Base-by-base conservation (phyloP, 2,797 vertebrate species). In the Galagoides demidoff region DNA sequence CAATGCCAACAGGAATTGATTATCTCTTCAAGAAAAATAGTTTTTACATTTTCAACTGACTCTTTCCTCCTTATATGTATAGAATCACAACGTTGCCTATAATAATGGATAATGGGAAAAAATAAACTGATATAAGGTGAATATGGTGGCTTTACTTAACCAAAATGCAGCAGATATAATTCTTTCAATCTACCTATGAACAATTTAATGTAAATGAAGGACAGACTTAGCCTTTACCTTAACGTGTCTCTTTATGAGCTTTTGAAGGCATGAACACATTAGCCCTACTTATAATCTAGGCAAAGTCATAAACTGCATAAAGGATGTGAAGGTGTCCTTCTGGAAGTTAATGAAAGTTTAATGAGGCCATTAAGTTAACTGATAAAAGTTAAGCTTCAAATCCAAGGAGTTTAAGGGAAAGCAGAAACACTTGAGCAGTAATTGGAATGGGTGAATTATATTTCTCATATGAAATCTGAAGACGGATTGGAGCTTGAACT, bases 271-370 rank as follows among this genome's bases (percentile, higher is more conserved):
- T 81, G 34, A 84, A 89, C 27, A 66, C 19, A 71, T 16, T 70
- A 84, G 85, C 12, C 73, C 87, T 61, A 90, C 20, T 34, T 49
- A 49, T 37, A 66, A 84, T 73, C 34, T 76, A 92, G 23, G 45
- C 76, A 64, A 96, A 95, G 31, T 74, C 5, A 77, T 64, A 39
- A 85, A 73, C 4, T 76, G 25, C 61, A 84, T 92, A 70, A 94
- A 90, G 39, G 61, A 49, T 63, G 64, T 34, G 8, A 78, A 45
- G 10, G 25, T 94, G 13, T 73, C 57, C 27, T 74, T 68, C 52
- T 84, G 31, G 17, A 29, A 85, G 55, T 91, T 95, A 95, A 85
- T 82, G 39, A 92, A 89, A 83, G 23, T 94, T 94, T 95, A 86
- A 94, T 86, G 63, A 94, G 49, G 13, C 7, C 82, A 85, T 83